phyloP scores from a whole-genome alignment of 2,888 invertebrate genomes.

The Alloscopus bannaensis region DNA sequence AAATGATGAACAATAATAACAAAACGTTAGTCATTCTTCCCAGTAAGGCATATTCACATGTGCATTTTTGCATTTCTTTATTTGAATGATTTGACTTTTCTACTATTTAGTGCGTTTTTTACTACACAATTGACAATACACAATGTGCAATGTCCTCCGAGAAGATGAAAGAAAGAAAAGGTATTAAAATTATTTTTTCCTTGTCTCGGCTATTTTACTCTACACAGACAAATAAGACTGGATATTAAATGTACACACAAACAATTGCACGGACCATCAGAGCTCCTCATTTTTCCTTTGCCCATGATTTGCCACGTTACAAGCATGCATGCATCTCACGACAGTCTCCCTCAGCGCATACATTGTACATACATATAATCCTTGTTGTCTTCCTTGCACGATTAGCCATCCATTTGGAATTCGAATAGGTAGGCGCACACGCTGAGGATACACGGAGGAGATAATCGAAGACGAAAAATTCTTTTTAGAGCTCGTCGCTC shows the following conservation, averaged over 20 bases:
- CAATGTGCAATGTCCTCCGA: too few relatives aligned
- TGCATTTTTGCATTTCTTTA: too few relatives aligned
- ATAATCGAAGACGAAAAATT: conserved; percentile 20
- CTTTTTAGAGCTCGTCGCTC: conserved; percentile 24
- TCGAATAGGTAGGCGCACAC: background rate
- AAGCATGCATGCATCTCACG: background rate
- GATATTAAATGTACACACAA: conserved; percentile 24
- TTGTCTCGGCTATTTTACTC: too few relatives aligned
- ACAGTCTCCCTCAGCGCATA: background rate
- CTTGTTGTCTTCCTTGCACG: conserved; percentile 40
- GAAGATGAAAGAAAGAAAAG: too few relatives aligned
- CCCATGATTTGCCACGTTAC: conserved; percentile 31
- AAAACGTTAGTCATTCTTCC: too few relatives aligned
- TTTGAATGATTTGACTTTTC: too few relatives aligned
- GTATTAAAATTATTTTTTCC: too few relatives aligned
- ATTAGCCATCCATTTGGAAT: conserved; percentile 42
- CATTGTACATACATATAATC: background rate
- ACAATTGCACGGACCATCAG: conserved; percentile 66
- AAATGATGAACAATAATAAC: too few relatives aligned
- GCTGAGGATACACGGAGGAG: background rate
- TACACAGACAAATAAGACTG: too few relatives aligned
- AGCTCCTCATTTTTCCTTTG: conserved; percentile 50
- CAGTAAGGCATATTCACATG: too few relatives aligned
- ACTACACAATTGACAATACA: too few relatives aligned
- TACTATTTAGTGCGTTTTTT: too few relatives aligned